A percentile compares a stretch with the other conserved stretches of the same genome.
phyloP scores from a whole-genome alignment of 2,113 vertebrate genomes.

The Dolichotis patagonum region DNA sequence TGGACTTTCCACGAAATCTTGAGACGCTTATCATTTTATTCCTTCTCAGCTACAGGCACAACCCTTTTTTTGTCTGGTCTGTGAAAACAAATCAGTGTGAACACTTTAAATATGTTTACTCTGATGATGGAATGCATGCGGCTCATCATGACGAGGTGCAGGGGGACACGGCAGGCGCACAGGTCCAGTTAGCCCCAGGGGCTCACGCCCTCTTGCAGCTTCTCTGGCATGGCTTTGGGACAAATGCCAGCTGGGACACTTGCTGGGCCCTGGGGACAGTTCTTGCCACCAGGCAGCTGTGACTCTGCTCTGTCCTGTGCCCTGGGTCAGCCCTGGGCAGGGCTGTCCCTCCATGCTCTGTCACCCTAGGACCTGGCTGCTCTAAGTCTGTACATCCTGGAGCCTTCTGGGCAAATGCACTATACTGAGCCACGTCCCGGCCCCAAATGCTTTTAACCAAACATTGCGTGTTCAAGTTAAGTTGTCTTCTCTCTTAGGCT shows the following conservation, averaged over 20 bases:
- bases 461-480: neutral
- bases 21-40: accelerated
- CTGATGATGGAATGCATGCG: neutral
- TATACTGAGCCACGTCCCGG: no score
- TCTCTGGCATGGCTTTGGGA: neutral
- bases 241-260: neutral
- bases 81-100: neutral
- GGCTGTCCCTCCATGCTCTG: neutral
- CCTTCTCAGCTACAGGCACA: neutral
- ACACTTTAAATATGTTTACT: neutral
- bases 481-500: neutral
- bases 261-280: neutral
- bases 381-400: neutral
- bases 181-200: no score
- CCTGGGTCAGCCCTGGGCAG: neutral
- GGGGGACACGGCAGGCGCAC: neutral
- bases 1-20: neutral
- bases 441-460: neutral
- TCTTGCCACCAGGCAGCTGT: neutral
- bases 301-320: no score
- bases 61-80: neutral
- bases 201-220: neutral
- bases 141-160: neutral
- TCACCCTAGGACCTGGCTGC: neutral
- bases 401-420: neutral